Evolutionary conservation across 2,888 invertebrate genomes (phyloP).

Genomic region (Zhuqinia jingwanae): DNA sequence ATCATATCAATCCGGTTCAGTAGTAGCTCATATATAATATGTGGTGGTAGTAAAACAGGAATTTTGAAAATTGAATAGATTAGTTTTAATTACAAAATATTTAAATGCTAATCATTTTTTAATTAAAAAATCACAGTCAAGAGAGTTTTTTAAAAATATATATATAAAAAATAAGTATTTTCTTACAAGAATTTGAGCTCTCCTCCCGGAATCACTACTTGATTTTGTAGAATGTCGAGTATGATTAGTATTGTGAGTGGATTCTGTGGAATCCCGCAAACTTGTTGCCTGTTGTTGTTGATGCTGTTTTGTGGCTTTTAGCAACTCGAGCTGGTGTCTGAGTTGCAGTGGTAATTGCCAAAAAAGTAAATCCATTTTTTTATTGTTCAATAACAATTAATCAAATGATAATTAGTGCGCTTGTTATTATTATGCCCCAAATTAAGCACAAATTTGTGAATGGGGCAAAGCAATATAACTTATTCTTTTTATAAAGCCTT

Average conservation of each 20-base stretch:
- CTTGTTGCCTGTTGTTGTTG: too few relatives aligned
- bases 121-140: not conserved
- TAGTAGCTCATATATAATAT: not conserved
- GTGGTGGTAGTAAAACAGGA: not conserved
- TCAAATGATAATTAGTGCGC: not conserved
- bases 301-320: constrained; percentile 52
- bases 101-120: constrained; percentile 16
- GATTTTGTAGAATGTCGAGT: not conserved
- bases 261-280: constrained; percentile 20
- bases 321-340: constrained; percentile 47
- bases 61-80: not conserved
- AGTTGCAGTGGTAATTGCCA: constrained; percentile 66
- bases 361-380: constrained; percentile 65
- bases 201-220: constrained; percentile 9
- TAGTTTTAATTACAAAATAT: constrained; percentile 35
- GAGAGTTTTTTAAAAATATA: too few relatives aligned
- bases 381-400: too few relatives aligned
- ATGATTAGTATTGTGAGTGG: too few relatives aligned
- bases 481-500: not conserved
- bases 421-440: not conserved
- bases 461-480: too few relatives aligned
- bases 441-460: not conserved
- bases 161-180: too few relatives aligned
- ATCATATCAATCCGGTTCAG: constrained; percentile 47
- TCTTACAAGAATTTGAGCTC: constrained; percentile 32